Conservation (phyloP, 2,888 invertebrate genomes). For the Eupsilia transversa region DNA sequence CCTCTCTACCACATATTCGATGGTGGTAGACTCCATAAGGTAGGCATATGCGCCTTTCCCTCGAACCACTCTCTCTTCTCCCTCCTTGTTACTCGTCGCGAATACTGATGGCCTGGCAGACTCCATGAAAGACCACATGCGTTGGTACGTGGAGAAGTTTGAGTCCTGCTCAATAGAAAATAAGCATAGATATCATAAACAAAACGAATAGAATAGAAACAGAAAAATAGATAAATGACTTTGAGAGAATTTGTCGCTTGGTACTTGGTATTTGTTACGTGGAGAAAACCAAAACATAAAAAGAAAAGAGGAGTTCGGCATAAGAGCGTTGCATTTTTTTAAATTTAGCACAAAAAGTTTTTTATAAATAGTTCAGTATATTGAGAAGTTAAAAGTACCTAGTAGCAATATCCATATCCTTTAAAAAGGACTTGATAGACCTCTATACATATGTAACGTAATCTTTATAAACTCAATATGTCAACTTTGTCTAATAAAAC, state of each 20-base stretch:
- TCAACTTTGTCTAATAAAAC: constrained; percentile 36
- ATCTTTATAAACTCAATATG: constrained; percentile 32
- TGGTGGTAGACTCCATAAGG: constrained; percentile 99
- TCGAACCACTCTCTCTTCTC: constrained; percentile 96
- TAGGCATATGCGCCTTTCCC: constrained; percentile 97
- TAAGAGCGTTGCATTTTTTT: not conserved
- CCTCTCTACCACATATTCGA: constrained; percentile 97
- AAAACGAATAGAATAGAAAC: not conserved
- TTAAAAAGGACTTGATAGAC: constrained; percentile 2
- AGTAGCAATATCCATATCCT: not conserved
- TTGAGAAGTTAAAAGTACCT: not conserved
- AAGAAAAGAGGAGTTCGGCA: not conserved
- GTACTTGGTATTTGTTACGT: too few species aligned
- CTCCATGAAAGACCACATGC: constrained; percentile 99
- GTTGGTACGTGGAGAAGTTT: constrained; percentile 97
- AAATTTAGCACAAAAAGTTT: not conserved
- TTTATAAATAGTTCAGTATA: not conserved
- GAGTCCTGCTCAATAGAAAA: constrained; percentile 92
- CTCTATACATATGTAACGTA: not conserved
- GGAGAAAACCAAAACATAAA: not conserved
- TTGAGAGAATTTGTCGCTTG: not conserved
- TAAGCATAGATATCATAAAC: not conserved
- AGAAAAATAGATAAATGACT: not conserved
- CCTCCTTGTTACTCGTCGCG: constrained; percentile 96
- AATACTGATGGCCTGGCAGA: constrained; percentile 97